Percentiles rank a stretch among this genome's conserved stretches.
These are phyloP conservation scores for Pheosia tremula DNA, from an alignment of 2,888 invertebrate species.

Conservation along the genomic window DNA sequence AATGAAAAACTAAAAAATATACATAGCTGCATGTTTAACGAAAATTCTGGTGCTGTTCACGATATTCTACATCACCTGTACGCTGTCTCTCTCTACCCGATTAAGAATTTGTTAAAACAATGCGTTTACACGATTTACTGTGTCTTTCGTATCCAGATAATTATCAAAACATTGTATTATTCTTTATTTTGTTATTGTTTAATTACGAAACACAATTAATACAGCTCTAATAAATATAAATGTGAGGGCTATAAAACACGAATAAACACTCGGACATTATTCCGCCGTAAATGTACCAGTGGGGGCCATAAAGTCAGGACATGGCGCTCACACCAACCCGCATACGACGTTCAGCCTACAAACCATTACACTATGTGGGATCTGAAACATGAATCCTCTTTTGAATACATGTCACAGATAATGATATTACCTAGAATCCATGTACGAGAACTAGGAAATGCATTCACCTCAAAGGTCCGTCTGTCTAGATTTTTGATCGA, in stretches of 20 bases:
- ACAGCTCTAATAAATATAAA: constrained; percentile 27
- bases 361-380: constrained; percentile 31
- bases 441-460: too few relatives aligned
- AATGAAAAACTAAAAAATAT: too few relatives aligned
- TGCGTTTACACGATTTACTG: too few relatives aligned
- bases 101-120: too few relatives aligned
- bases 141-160: neutral
- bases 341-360: constrained; percentile 31
- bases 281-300: constrained; percentile 43
- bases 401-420: constrained; percentile 6
- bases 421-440: neutral
- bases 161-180: neutral
- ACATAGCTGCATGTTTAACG: too few relatives aligned
- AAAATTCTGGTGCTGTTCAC: too few relatives aligned
- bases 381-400: constrained; percentile 13
- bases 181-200: neutral
- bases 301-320: constrained; percentile 46
- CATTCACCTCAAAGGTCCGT: too few relatives aligned
- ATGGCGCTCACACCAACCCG: constrained; percentile 31
- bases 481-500: too few relatives aligned
- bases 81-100: too few relatives aligned
- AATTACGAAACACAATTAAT: constrained; percentile 14
- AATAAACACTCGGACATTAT: constrained; percentile 42
- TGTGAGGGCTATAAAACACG: constrained; percentile 29
- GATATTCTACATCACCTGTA: too few relatives aligned